phyloP scores from a whole-genome alignment of 2,888 invertebrate species.

The Holacanthella duospinosa region DNA sequence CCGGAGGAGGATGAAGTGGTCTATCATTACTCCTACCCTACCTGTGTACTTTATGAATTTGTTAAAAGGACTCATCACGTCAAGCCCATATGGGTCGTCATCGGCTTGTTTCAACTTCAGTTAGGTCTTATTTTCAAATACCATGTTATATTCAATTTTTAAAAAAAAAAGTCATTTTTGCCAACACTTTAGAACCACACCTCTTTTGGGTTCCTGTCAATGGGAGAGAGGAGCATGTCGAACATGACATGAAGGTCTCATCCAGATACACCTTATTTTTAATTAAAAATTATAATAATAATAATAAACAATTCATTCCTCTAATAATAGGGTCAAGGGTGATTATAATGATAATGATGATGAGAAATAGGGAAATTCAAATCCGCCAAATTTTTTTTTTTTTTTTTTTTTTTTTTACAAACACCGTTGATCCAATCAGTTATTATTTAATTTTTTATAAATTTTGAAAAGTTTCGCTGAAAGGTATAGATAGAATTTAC shows the following conservation, averaged over 20 bases:
- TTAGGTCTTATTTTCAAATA: too few relatives aligned
- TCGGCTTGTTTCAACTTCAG: too few relatives aligned
- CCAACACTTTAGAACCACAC: neutral
- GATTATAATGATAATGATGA: neutral
- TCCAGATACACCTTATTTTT: neutral
- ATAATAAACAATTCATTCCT: too few relatives aligned
- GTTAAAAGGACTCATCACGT: neutral
- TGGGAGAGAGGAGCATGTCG: neutral
- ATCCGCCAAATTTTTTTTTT: neutral
- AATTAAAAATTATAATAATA: neutral
- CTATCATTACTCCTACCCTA: neutral
- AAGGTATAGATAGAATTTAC: too few relatives aligned
- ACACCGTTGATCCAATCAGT: too few relatives aligned
- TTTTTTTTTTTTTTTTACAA: too few relatives aligned
- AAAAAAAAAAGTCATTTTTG: neutral
- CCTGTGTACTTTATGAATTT: neutral
- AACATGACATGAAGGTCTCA: constrained; percentile 5
- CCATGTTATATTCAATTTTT: neutral
- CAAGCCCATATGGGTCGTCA: too few relatives aligned
- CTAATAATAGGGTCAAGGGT: too few relatives aligned
- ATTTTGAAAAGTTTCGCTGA: too few relatives aligned
- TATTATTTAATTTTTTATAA: too few relatives aligned
- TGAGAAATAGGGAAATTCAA: neutral
- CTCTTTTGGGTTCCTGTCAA: constrained; percentile 5
- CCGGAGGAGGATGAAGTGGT: neutral